Conservation (phyloP, 2,113 vertebrate species). For the Epinephelus cyanopodus region DNA sequence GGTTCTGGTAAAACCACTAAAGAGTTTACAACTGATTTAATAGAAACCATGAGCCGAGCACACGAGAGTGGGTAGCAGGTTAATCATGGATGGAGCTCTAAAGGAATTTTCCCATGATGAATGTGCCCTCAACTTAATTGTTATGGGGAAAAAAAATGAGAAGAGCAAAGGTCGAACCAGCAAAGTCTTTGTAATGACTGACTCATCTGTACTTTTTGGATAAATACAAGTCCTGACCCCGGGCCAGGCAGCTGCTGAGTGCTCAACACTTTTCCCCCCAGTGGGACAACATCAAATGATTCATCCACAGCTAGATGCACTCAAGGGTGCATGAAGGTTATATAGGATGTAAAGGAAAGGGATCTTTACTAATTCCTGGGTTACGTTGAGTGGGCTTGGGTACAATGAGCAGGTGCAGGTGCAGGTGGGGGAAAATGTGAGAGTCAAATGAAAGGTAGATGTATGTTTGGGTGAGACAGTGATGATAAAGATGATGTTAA, state of each 20-base stretch:
- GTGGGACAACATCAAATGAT: not conserved
- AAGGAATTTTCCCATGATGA: no score
- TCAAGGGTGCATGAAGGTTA: slow-evolving; percentile 4
- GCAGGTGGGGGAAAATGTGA: not conserved
- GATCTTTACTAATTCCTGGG: not conserved
- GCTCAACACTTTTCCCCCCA: not conserved
- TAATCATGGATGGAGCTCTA: not conserved
- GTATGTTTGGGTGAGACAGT: no score
- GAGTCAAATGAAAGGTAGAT: no score
- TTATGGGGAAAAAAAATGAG: not conserved
- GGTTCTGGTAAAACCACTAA: not conserved
- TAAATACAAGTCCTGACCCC: not conserved
- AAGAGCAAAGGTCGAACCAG: not conserved
- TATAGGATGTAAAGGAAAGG: not conserved
- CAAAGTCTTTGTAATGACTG: not conserved
- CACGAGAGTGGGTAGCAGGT: not conserved
- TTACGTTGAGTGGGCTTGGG: not conserved
- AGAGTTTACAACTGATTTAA: not conserved
- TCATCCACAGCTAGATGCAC: not conserved
- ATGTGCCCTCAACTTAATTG: not conserved
- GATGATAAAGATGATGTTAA: no score
- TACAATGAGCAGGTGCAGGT: not conserved
- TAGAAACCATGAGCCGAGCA: not conserved
- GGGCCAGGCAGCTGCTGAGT: not conserved
- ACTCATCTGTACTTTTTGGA: slow-evolving; percentile 2